A percentile compares a stretch with the other conserved stretches of the same genome.
Evolutionary conservation across 2,888 invertebrate species (phyloP).

Genomic region (Hyppa rectilinea): DNA sequence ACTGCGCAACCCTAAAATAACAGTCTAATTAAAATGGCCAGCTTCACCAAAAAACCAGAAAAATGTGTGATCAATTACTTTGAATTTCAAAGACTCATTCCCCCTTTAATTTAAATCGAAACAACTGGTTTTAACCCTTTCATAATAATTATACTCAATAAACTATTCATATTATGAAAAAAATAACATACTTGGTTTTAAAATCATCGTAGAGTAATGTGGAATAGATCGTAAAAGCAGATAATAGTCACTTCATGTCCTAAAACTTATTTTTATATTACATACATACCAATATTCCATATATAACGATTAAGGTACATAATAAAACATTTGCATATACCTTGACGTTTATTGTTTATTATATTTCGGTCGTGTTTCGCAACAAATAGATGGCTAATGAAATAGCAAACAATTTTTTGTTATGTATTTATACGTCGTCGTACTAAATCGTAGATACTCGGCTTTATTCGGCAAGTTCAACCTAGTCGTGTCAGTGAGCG

Average conservation of each 20-base stretch:
- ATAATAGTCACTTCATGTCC: constrained; percentile 1
- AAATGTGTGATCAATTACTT: constrained; percentile 1
- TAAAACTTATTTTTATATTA: constrained; percentile 2
- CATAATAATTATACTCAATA: neutral
- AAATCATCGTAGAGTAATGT: neutral
- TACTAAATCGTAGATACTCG: constrained; percentile 81
- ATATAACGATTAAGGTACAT: constrained; percentile 49
- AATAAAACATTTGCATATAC: constrained; percentile 43
- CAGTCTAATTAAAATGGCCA: neutral
- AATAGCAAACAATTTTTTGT: constrained; percentile 76
- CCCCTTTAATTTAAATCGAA: constrained; percentile 2
- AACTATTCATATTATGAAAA: neutral
- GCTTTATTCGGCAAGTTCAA: constrained; percentile 79
- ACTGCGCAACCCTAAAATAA: no score
- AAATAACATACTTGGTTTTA: neutral
- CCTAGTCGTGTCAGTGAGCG: constrained; percentile 81
- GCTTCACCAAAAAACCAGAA: neutral
- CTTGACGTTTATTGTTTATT: constrained; percentile 60
- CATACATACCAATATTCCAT: constrained; percentile 7
- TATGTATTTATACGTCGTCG: constrained; percentile 75
- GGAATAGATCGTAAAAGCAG: constrained; percentile 1
- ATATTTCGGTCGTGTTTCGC: constrained; percentile 72
- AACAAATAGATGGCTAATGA: constrained; percentile 78
- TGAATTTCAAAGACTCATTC: neutral
- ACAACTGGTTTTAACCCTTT: constrained; percentile 4